phyloP scores from a whole-genome alignment of 2,113 vertebrate genomes.

The Ceuthmochares aereus region DNA sequence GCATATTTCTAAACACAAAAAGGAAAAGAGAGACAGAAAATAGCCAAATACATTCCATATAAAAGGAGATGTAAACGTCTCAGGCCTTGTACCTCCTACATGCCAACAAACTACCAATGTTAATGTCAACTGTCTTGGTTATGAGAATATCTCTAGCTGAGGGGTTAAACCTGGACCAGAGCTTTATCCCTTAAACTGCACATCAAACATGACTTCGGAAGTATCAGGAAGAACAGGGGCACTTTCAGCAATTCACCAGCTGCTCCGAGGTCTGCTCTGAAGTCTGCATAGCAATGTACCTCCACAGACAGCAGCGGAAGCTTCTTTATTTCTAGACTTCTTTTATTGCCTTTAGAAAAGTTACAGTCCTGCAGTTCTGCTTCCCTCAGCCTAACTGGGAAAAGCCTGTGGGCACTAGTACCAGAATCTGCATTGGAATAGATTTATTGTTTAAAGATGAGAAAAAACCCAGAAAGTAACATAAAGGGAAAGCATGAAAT shows the following conservation, averaged over 20 bases:
- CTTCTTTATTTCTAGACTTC: neutral
- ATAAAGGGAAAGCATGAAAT: neutral
- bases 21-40: neutral
- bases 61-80: neutral
- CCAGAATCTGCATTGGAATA: neutral
- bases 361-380: neutral
- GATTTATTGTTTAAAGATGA: neutral
- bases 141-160: neutral
- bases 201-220: neutral
- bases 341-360: neutral
- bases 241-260: neutral
- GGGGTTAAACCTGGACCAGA: neutral
- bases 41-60: neutral
- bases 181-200: neutral
- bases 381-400: neutral
- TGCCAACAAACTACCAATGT: neutral
- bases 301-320: neutral
- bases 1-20: neutral
- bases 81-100: neutral
- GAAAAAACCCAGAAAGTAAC: neutral
- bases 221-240: neutral
- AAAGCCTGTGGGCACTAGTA: neutral
- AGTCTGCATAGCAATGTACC: neutral
- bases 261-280: neutral
- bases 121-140: neutral